These are phyloP conservation scores for Choristoneura fumiferana DNA, from an alignment of 1,140 invertebrate genomes.

Conservation along the genomic window DNA sequence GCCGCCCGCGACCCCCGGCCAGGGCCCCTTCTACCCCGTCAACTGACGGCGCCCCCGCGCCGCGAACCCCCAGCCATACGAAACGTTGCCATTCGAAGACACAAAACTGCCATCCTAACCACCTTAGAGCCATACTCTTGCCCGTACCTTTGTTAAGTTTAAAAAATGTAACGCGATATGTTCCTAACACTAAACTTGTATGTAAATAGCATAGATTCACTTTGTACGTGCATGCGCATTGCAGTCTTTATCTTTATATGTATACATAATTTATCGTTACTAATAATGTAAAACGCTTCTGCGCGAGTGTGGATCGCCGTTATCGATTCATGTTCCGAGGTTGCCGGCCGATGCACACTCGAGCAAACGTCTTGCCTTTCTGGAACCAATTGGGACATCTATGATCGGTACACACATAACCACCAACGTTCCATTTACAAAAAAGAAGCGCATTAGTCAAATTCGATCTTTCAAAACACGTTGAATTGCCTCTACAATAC, in stretches of 20 bases:
- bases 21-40: constrained; percentile 75
- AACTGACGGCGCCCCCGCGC: constrained; percentile 63
- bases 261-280: constrained; percentile 53
- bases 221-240: constrained; percentile 72
- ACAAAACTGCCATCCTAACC: constrained; percentile 68
- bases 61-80: constrained; percentile 31
- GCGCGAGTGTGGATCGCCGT: constrained; percentile 44
- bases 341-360: constrained; percentile 36
- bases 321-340: constrained; percentile 20
- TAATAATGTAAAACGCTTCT: constrained; percentile 48
- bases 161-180: constrained; percentile 71
- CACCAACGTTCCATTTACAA: constrained; percentile 58
- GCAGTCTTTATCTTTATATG: constrained; percentile 63
- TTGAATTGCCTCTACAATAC: constrained; percentile 67
- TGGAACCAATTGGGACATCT: constrained; percentile 79
- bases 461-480: constrained; percentile 46
- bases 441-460: constrained; percentile 74
- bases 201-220: constrained; percentile 72
- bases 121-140: constrained; percentile 73
- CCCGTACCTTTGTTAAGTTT: constrained; percentile 72
- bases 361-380: constrained; percentile 41
- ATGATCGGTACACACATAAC: constrained; percentile 73
- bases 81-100: constrained; percentile 56
- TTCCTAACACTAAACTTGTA: constrained; percentile 77
- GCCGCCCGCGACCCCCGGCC: constrained; percentile 49